Evolutionary conservation across 53 echinoderm and acorn worm species (phyloP).

Genomic region (Paracentrotus lividus): DNA sequence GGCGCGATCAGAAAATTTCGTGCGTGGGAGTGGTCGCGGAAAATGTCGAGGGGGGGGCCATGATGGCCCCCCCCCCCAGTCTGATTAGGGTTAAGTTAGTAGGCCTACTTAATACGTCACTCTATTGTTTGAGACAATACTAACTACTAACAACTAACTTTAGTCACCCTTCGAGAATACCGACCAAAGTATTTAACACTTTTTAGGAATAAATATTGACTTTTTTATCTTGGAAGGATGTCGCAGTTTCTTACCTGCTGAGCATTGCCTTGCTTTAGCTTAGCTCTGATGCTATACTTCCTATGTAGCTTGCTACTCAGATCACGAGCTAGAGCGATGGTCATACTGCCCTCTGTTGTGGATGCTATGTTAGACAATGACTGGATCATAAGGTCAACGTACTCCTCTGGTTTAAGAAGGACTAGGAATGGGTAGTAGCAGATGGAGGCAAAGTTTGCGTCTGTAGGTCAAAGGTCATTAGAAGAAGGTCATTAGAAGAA

Average conservation of each 20-base stretch:
- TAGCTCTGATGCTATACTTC: constrained; percentile 79
- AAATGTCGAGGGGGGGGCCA: no score
- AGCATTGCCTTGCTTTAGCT: constrained; percentile 84
- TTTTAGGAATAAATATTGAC: no score
- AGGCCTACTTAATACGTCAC: no score
- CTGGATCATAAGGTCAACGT: constrained; percentile 85
- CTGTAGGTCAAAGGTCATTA: background rate
- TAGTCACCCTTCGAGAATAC: no score
- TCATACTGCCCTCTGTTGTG: constrained; percentile 89
- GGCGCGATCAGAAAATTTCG: no score
- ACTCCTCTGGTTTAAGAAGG: constrained; percentile 81
- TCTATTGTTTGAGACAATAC: no score
- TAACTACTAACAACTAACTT: no score
- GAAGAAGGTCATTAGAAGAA: background rate
- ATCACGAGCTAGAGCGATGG: constrained; percentile 73
- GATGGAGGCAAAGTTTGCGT: constrained; percentile 56
- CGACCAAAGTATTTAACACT: no score
- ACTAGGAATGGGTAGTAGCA: constrained; percentile 85
- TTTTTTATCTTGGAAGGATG: no score
- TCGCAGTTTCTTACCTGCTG: constrained; percentile 92
- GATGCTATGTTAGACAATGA: constrained; percentile 77
- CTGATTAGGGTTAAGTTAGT: no score
- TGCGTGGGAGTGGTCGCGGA: no score
- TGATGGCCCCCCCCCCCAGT: no score
- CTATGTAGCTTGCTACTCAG: constrained; percentile 79